phyloP scores from a whole-genome alignment of 2,113 vertebrate genomes.

The Australoheros scitulus region DNA sequence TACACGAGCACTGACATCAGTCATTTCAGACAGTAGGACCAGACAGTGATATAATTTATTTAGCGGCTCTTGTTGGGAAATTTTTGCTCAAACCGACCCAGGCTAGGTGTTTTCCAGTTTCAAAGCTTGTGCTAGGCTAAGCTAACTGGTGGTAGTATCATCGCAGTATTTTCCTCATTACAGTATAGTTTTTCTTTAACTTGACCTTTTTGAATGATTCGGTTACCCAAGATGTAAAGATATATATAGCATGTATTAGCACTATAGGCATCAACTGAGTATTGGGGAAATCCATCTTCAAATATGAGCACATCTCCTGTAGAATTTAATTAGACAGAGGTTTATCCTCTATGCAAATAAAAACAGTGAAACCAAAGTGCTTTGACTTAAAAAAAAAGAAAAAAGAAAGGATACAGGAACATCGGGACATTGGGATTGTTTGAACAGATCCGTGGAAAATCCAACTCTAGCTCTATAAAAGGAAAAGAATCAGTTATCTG shows the following conservation, averaged over 20 bases:
- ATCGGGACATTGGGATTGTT: conserved; percentile 23
- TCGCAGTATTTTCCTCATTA: neutral
- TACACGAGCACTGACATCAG: neutral
- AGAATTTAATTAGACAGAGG: conserved; percentile 29
- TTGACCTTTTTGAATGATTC: neutral
- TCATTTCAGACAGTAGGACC: neutral
- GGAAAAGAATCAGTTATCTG: conserved; percentile 68
- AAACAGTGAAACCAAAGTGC: conserved; percentile 42
- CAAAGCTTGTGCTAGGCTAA: neutral
- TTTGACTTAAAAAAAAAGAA: conserved; percentile 4
- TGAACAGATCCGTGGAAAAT: conserved; percentile 62
- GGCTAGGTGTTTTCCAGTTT: neutral
- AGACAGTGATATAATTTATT: neutral
- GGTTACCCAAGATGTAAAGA: neutral
- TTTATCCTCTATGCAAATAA: conserved; percentile 43
- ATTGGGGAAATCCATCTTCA: conserved; percentile 5
- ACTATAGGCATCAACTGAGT: neutral
- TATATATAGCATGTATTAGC: neutral
- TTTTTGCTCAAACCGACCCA: neutral
- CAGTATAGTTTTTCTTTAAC: neutral
- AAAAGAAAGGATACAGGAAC: conserved; percentile 23
- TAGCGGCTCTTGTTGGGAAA: neutral
- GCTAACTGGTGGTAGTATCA: neutral
- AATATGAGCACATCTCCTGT: neutral
- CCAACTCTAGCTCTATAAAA: conserved; percentile 58